These are phyloP conservation scores for Blennius ocellaris DNA, from an alignment of 2,113 vertebrate species.

Conservation along the genomic window DNA sequence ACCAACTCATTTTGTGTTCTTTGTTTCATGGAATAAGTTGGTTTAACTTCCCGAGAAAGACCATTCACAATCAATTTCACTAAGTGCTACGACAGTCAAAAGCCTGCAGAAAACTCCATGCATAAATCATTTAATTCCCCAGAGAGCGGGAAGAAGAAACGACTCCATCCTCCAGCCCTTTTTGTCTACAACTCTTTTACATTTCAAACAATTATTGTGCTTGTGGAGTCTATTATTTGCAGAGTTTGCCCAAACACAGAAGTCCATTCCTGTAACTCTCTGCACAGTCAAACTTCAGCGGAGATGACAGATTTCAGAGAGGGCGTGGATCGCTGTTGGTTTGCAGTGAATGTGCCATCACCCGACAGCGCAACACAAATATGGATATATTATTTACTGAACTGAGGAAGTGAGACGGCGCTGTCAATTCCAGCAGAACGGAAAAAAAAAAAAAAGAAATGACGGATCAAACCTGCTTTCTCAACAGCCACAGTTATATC, in stretches of 20 bases:
- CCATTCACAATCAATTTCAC: conserved; percentile 21
- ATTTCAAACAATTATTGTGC: conserved; percentile 14
- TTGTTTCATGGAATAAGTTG: conserved; percentile 25
- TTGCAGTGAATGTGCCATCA: background rate
- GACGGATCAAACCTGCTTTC: background rate
- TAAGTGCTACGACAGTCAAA: conserved; percentile 7
- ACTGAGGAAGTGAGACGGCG: background rate
- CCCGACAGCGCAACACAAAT: background rate
- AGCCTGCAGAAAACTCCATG: background rate
- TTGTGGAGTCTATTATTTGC: background rate
- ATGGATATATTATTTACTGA: conserved; percentile 2
- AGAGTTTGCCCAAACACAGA: background rate
- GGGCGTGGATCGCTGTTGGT: background rate
- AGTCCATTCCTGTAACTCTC: background rate
- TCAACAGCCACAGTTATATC: background rate
- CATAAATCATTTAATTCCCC: conserved; percentile 5
- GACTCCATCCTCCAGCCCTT: background rate
- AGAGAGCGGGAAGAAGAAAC: background rate
- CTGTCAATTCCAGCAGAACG: background rate
- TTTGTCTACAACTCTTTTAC: conserved; percentile 15
- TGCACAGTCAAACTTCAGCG: background rate
- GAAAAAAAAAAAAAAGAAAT: no score
- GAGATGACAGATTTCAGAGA: background rate
- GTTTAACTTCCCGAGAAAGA: conserved; percentile 13
- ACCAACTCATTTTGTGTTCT: background rate